Conservation (phyloP, 2,888 invertebrate genomes). For the Ormyrus labotus region DNA sequence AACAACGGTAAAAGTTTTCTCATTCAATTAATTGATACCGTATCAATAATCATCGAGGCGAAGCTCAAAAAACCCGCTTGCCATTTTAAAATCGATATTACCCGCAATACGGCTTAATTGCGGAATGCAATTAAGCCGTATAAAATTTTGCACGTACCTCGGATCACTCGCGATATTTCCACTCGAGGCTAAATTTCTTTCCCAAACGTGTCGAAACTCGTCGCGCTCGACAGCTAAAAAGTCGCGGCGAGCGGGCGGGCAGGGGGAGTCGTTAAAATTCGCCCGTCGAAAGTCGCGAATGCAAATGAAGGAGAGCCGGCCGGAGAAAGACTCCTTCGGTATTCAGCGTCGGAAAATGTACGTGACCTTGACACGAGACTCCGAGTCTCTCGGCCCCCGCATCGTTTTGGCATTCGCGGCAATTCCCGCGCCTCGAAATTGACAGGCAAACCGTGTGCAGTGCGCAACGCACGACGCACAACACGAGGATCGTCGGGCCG, state of each 20-base stretch:
- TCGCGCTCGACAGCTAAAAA: background rate
- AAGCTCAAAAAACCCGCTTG: too few species aligned
- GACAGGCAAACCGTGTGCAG: slow-evolving; percentile 28
- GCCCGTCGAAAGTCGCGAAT: slow-evolving; percentile 56
- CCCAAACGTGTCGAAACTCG: slow-evolving; percentile 1
- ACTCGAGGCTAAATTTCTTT: slow-evolving; percentile 5
- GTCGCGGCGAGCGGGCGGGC: too few species aligned
- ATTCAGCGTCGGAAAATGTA: slow-evolving; percentile 67
- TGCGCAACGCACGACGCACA: background rate
- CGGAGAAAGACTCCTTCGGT: slow-evolving; percentile 56
- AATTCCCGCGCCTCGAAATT: slow-evolving; percentile 12
- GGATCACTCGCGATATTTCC: too few species aligned
- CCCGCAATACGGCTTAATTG: background rate
- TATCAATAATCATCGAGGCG: too few species aligned
- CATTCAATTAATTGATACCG: too few species aligned
- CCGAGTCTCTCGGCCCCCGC: background rate
- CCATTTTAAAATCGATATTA: background rate
- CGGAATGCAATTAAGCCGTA: too few species aligned
- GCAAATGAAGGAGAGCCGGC: slow-evolving; percentile 46
- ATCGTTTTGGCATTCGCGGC: slow-evolving; percentile 42
- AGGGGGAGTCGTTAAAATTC: slow-evolving; percentile 51
- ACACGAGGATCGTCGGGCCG: background rate
- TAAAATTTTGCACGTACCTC: too few species aligned
- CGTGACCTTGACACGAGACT: slow-evolving; percentile 67
- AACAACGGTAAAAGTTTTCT: too few species aligned